Base-by-base conservation (phyloP, 2,797 vertebrate genomes). In the Percopsis omiscomaycus region DNA sequence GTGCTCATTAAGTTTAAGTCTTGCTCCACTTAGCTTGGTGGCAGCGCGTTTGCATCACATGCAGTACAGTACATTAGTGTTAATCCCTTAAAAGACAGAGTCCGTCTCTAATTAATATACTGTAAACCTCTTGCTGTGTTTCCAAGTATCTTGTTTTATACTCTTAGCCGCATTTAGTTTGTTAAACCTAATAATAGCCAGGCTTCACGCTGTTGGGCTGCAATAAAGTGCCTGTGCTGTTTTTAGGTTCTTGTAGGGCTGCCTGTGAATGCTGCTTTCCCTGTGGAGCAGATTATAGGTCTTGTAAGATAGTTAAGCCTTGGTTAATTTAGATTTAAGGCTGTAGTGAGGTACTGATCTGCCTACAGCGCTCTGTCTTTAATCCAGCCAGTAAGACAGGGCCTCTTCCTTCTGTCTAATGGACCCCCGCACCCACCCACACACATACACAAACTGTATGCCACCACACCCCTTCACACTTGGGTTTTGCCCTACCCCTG, bases 261-360 rank as follows among this genome's bases (percentile, higher is more conserved):
- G 59, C 62, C 71, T 68, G 70, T 84, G 73, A 81, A 68, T 81
- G 73, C 69, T 81, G 79, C 86, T 90, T 83, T 88, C 79, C 86
- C 82, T 56, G 16, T 78, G 84, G 73, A 80, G 82, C 83, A 89
- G 88, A 90, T 90, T 89, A 87, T 65, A 90, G 84, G 80, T 85
- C 70, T 80, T 89, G 81, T 79, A 76, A 65, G 66, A 78, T 77
- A 86, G 74, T 85, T 89, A 91, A 89, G 65, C 88, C 82, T 73
- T 79, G 75, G 84, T 87, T 91, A 84, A 91, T 89, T 91, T 90
- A 88, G 88, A 90, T 75, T 89, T 89, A 84, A 87, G 84, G 82
- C 85, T 88, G 77, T 81, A 89, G 83, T 87, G 83, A 88, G 83
- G 86, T 90, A 90, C 77, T 85, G 87, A 90, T 87, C 82, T 81